These are phyloP conservation scores for Gallinago stenura DNA, from an alignment of 2,797 vertebrate species.

Conservation along the genomic window DNA sequence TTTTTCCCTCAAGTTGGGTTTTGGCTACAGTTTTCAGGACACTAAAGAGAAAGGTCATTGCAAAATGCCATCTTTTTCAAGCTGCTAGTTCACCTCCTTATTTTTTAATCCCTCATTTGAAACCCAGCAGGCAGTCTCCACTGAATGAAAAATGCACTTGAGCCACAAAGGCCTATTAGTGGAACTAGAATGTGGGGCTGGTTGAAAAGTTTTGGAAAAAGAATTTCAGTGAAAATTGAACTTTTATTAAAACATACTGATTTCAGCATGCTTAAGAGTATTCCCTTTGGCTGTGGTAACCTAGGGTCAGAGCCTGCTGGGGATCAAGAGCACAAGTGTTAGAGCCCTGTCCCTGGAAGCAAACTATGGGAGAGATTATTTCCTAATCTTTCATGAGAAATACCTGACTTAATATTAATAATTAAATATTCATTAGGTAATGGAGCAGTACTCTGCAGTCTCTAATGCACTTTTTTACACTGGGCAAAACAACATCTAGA, in stretches of 20 bases:
- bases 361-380: not conserved
- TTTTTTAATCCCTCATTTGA: not conserved
- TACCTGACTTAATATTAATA: not conserved
- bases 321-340: not conserved
- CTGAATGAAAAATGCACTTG: not conserved
- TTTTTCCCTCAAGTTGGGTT: not conserved
- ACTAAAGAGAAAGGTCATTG: not conserved
- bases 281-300: not conserved
- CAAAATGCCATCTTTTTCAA: not conserved
- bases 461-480: not conserved
- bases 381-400: not conserved
- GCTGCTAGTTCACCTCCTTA: not conserved
- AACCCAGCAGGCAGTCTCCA: not conserved
- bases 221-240: not conserved
- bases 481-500: not conserved
- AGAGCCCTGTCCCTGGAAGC: not conserved
- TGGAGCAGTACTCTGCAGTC: not conserved
- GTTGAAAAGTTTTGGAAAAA: not conserved
- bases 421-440: not conserved
- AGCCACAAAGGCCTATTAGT: not conserved
- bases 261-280: not conserved
- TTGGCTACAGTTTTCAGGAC: not conserved
- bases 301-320: not conserved
- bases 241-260: not conserved
- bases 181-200: not conserved